Evolutionary conservation across 2,888 invertebrate genomes (phyloP).

Genomic region (Rapana venosa): DNA sequence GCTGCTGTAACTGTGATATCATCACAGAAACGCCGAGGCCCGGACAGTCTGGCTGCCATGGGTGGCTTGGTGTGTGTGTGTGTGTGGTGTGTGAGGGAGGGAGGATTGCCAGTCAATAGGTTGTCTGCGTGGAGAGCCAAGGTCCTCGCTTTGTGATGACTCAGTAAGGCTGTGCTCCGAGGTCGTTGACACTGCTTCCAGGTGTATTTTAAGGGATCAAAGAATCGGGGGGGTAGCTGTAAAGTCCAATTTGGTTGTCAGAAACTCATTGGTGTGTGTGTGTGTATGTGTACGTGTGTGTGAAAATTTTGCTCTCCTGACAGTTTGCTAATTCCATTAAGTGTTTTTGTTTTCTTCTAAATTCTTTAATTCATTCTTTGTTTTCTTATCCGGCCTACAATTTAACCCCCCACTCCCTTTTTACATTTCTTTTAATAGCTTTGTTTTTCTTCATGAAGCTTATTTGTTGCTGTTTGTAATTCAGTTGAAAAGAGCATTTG

Average conservation of each 20-base stretch:
- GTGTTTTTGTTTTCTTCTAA: not conserved
- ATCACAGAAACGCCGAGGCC: not conserved
- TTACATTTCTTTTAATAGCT: not conserved
- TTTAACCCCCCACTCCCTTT: not conserved
- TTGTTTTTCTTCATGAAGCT: too few species aligned
- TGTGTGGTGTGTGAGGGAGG: not conserved
- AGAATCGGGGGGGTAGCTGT: too few species aligned
- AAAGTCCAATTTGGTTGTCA: too few species aligned
- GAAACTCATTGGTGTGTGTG: not conserved
- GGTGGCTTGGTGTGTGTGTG: too few species aligned
- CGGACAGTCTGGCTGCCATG: too few species aligned
- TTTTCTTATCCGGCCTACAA: not conserved
- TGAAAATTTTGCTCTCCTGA: not conserved
- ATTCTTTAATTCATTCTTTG: not conserved
- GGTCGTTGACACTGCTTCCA: not conserved
- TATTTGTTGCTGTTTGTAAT: too few species aligned
- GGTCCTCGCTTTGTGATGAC: not conserved
- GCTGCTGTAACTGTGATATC: constrained; percentile 12
- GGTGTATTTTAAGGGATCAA: too few species aligned
- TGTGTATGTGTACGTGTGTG: not conserved
- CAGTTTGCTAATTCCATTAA: not conserved
- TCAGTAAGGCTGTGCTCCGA: not conserved
- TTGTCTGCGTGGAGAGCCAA: not conserved
- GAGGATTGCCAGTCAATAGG: too few species aligned
- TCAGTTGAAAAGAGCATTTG: too few species aligned